Evolutionary conservation across 2,888 invertebrate species (phyloP).

Genomic region (Cosmopolites sordidus): DNA sequence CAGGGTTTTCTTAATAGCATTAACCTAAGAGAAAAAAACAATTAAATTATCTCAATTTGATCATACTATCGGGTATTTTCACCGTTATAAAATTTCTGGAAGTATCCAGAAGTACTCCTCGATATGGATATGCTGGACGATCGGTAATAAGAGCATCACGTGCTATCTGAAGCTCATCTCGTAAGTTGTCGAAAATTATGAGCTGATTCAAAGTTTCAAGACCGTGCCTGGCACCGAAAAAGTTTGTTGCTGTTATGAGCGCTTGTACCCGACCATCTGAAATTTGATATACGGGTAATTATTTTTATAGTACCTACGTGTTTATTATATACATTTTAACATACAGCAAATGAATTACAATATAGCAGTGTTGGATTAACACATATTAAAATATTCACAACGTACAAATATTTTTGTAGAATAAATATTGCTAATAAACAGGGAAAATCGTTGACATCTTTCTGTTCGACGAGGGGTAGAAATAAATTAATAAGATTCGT

Average conservation of each 20-base stretch:
- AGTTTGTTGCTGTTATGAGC: constrained; percentile 55
- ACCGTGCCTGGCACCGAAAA: constrained; percentile 65
- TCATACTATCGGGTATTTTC: neutral
- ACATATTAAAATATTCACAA: too few relatives aligned
- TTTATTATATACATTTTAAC: too few relatives aligned
- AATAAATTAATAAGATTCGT: too few relatives aligned
- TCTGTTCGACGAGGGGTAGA: too few relatives aligned
- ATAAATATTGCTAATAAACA: too few relatives aligned
- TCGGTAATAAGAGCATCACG: constrained; percentile 64
- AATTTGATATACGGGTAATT: too few relatives aligned
- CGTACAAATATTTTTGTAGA: too few relatives aligned
- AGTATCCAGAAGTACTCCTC: constrained; percentile 74
- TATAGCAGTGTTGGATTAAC: too few relatives aligned
- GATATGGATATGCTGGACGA: constrained; percentile 78
- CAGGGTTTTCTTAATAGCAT: constrained; percentile 68
- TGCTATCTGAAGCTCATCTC: constrained; percentile 59
- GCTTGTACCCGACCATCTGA: constrained; percentile 52
- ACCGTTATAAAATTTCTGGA: constrained; percentile 76
- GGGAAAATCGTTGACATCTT: too few relatives aligned
- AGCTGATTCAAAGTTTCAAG: constrained; percentile 66
- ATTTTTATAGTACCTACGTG: too few relatives aligned
- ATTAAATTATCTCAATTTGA: neutral
- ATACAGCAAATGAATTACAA: too few relatives aligned
- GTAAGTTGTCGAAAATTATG: constrained; percentile 63
- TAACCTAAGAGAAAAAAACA: constrained; percentile 44